Base-by-base conservation (phyloP, 2,113 vertebrate species). In the Eptatretus burgeri region DNA sequence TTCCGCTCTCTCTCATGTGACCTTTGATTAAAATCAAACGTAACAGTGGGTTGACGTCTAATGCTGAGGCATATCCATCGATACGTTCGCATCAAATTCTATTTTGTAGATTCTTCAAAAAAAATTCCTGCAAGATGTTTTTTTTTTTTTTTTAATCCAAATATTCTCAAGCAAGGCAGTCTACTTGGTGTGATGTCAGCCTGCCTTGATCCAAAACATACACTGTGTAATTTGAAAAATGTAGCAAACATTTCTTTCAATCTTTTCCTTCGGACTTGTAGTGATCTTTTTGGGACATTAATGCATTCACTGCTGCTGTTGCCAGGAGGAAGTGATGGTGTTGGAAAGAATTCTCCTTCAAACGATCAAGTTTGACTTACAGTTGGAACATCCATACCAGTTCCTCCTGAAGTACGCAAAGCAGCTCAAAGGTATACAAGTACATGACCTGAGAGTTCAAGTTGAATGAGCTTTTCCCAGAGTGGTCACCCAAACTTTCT, bases 321-420 rank as follows among this genome's bases (percentile, higher is more conserved):
- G 51, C 67, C 73, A 98, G 91, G 91, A 96, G 69, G 89, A 98
- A 74, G 89, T 96, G 11, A 98, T 98, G 91, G 91, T 98, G 63
- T 72, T 96, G 70, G 91, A 98, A 73, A 81, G 89, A 70, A 96
- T 96, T 67, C 68, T 98, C 66, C 77, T 96, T 1, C 91, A 98
- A 73, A 98, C 91, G 10, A 98, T 96, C 69, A 96, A 98, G 70
- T 98, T 98, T 73, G 91, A 98, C 72, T 74, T 98, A 67, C 89
- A 96, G 74, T 85, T 98, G 63, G 91, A 98, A 67, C 91, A 98
- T 67, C 91, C 91, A 0, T 98, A 98, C 74, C 93, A 94, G 27
- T 98, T 94, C 70, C 78, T 98, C 51, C 82, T 98, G 67, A 88
- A 81, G 64, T 98, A 98, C 16, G 91, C 88, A 52, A 98, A 98